These are phyloP conservation scores for Papilio machaon DNA, from an alignment of 1,140 invertebrate species.

Conservation along the genomic window DNA sequence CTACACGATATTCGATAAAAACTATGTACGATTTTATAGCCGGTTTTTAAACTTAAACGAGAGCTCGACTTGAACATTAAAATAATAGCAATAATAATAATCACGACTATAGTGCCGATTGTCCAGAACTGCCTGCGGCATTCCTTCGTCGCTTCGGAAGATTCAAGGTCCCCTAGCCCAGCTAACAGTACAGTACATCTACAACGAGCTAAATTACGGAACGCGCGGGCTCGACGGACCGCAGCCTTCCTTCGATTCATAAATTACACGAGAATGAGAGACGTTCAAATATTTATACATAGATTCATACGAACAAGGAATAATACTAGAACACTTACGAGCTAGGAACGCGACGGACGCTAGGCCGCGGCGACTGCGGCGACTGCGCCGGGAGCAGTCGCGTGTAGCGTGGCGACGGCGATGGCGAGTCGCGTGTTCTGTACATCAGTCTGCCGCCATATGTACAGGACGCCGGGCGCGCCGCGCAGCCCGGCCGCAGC, in stretches of 20 bases:
- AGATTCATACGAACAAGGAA: conserved; percentile 81
- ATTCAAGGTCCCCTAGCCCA: conserved; percentile 81
- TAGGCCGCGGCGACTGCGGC: conserved; percentile 70
- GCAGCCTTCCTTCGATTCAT: conserved; percentile 75
- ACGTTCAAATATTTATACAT: conserved; percentile 82
- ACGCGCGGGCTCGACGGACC: conserved; percentile 62
- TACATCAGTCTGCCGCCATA: conserved; percentile 77
- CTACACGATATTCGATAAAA: conserved; percentile 77
- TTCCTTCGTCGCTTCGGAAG: conserved; percentile 71
- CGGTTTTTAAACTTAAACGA: conserved; percentile 78
- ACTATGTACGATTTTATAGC: conserved; percentile 77
- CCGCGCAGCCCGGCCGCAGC: conserved; percentile 18
- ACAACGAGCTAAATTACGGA: conserved; percentile 78
- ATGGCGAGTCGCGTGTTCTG: conserved; percentile 66
- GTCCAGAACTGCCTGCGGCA: conserved; percentile 80
- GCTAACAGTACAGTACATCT: conserved; percentile 80
- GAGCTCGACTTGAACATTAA: conserved; percentile 77
- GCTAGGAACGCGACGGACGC: conserved; percentile 65
- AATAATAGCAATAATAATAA: conserved; percentile 70
- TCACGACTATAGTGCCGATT: conserved; percentile 81
- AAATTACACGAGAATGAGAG: conserved; percentile 81
- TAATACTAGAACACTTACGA: conserved; percentile 81
- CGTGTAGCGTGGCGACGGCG: conserved; percentile 67
- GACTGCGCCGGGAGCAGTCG: conserved; percentile 48
- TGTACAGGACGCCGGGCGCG: conserved; percentile 62